A percentile compares a stretch with the other conserved stretches of the same genome.
Evolutionary conservation across 2,888 invertebrate genomes (phyloP).

Genomic region (Temnothorax ravouxi): DNA sequence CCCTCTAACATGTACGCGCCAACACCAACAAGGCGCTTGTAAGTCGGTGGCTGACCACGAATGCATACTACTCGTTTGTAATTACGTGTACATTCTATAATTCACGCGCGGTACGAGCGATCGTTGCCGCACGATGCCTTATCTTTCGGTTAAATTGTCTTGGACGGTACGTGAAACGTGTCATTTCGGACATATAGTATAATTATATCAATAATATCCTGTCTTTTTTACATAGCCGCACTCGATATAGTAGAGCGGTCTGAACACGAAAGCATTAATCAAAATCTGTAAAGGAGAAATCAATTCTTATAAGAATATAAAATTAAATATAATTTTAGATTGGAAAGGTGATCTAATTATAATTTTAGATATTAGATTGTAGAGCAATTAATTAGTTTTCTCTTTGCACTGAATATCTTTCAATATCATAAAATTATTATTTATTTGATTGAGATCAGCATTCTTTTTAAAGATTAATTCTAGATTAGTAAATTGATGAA

Average conservation of each 20-base stretch:
- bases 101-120: constrained; percentile 42
- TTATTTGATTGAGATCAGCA: not conserved
- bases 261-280: not conserved
- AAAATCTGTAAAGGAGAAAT: not conserved
- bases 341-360: not conserved
- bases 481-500: not conserved
- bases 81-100: constrained; percentile 56
- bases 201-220: constrained; percentile 16
- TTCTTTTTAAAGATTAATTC: not conserved
- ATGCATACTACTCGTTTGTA: constrained; percentile 46
- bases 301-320: not conserved
- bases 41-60: constrained; percentile 50
- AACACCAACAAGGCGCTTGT: constrained; percentile 27
- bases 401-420: not conserved
- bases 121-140: constrained; percentile 25
- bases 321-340: constrained; percentile 12
- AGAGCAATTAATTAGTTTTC: not conserved
- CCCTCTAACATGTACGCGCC: constrained; percentile 27
- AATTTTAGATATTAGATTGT: constrained; percentile 12
- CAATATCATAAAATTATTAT: not conserved
- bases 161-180: constrained; percentile 10
- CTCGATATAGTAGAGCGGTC: not conserved
- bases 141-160: constrained; percentile 39
- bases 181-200: constrained; percentile 19
- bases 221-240: not conserved